phyloP scores from a whole-genome alignment of 2,797 vertebrate species.

The Lepilemur septentrionalis region DNA sequence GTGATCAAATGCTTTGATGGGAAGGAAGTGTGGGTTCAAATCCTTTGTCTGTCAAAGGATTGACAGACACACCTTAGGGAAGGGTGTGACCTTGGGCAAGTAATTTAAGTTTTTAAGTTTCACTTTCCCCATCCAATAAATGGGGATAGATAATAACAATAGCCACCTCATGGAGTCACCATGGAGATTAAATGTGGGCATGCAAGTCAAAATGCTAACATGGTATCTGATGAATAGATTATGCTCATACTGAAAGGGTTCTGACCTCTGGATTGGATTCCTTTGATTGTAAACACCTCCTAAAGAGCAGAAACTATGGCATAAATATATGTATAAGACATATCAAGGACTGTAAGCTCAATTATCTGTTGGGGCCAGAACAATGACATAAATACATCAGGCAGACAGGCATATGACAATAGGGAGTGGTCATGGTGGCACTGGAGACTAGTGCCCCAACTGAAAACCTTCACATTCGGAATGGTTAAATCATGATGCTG shows the following conservation, averaged over 20 bases:
- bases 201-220: background rate
- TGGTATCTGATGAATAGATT: background rate
- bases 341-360: background rate
- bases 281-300: background rate
- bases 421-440: background rate
- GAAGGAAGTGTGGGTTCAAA: background rate
- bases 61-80: no score
- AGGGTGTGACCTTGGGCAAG: background rate
- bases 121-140: background rate
- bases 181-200: no score
- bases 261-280: background rate
- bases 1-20: background rate
- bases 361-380: background rate
- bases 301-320: background rate
- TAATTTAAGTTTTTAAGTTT: background rate
- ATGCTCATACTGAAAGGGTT: background rate
- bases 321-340: background rate
- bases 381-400: background rate
- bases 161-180: background rate
- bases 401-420: background rate
- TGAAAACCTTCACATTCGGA: background rate
- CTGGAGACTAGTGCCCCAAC: background rate
- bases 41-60: background rate
- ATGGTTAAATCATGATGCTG: background rate
- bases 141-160: background rate